These are phyloP conservation scores for Chelmon rostratus DNA, from an alignment of 2,797 vertebrate genomes.

Conservation along the genomic window DNA sequence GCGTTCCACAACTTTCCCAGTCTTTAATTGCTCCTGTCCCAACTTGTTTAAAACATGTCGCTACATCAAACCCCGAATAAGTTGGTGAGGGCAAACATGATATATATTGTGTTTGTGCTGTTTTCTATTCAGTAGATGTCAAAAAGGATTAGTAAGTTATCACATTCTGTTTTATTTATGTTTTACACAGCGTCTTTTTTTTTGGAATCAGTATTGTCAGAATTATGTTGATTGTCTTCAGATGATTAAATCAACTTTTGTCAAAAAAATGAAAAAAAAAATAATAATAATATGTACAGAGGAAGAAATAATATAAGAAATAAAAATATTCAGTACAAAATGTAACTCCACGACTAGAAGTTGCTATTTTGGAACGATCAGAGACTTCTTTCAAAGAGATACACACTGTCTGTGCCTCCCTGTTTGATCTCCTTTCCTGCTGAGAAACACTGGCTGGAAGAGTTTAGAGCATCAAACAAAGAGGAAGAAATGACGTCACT, in stretches of 20 bases:
- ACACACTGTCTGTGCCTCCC: neutral
- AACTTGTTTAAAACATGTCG: too few relatives aligned
- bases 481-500: conserved; percentile 41
- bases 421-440: conserved; percentile 52
- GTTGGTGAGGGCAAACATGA: too few relatives aligned
- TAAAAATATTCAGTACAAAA: neutral
- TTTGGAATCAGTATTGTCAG: too few relatives aligned
- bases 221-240: too few relatives aligned
- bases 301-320: neutral
- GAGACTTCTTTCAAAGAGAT: conserved; percentile 24
- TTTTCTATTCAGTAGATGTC: too few relatives aligned
- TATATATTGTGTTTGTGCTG: too few relatives aligned
- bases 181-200: too few relatives aligned
- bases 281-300: neutral
- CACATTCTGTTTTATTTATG: too few relatives aligned
- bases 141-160: too few relatives aligned
- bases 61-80: too few relatives aligned
- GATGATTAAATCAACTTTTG: neutral
- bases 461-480: conserved; percentile 62
- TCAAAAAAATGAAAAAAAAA: neutral
- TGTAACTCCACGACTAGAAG: conserved; percentile 12
- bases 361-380: conserved; percentile 13
- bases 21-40: too few relatives aligned
- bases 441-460: conserved; percentile 55
- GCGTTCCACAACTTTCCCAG: too few relatives aligned